Evolutionary conservation across 2,888 invertebrate genomes (phyloP).

Genomic region (Panopea generosa): DNA sequence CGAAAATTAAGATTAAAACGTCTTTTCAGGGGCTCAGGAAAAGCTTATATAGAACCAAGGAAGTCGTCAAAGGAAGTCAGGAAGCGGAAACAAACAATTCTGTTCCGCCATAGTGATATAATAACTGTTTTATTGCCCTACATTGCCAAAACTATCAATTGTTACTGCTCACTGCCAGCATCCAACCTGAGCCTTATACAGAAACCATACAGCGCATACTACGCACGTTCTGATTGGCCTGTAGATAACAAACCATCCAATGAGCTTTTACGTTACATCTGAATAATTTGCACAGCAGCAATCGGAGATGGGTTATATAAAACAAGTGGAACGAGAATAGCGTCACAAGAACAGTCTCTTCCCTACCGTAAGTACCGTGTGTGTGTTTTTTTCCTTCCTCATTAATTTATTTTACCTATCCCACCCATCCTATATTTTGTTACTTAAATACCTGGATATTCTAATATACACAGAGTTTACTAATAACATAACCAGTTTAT

Average conservation of each 20-base stretch:
- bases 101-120: not conserved
- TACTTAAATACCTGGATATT: not conserved
- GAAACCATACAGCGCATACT: not conserved
- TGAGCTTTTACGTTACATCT: constrained; percentile 24
- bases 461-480: not conserved
- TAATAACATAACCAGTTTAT: not conserved
- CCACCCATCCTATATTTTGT: constrained; percentile 12
- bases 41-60: too few relatives aligned
- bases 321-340: constrained; percentile 6
- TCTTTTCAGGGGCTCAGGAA: too few relatives aligned
- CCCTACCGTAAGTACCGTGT: constrained; percentile 46
- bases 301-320: constrained; percentile 23
- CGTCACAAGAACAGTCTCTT: constrained; percentile 56
- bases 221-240: not conserved
- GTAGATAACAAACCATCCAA: constrained; percentile 21
- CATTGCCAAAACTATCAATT: constrained; percentile 30
- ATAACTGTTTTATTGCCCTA: constrained; percentile 13
- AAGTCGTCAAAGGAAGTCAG: not conserved
- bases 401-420: not conserved
- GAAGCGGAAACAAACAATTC: not conserved
- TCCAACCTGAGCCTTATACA: constrained; percentile 17
- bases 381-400: constrained; percentile 21
- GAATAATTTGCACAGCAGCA: not conserved
- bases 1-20: too few relatives aligned
- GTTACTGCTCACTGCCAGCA: not conserved